Conservation (phyloP, 2,113 vertebrate species). For the Pygoscelis adeliae region DNA sequence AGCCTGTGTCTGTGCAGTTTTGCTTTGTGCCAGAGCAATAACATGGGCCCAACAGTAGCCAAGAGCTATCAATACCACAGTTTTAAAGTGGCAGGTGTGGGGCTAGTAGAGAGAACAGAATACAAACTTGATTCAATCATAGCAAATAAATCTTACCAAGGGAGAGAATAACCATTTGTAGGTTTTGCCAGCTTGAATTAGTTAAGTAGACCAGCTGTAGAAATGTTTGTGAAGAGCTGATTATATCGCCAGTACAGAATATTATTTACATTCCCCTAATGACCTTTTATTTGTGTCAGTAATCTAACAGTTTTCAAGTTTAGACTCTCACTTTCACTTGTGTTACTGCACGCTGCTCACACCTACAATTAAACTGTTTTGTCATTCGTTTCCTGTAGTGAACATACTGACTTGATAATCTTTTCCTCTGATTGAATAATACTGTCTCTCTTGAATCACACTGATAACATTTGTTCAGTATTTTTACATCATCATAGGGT, state of each 20-base stretch:
- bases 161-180: not conserved
- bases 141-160: not conserved
- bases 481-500: not conserved
- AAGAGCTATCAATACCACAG: not conserved
- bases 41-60: not conserved
- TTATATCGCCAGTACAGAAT: not conserved
- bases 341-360: not conserved
- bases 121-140: not conserved
- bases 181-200: not conserved
- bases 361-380: not conserved
- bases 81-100: not conserved
- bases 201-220: not conserved
- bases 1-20: not conserved
- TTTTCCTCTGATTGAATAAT: not conserved
- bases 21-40: not conserved
- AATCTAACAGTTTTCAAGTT: not conserved
- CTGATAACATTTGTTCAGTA: not conserved
- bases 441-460: not conserved
- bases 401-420: not conserved
- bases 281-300: not conserved
- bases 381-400: not conserved
- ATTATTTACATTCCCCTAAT: not conserved
- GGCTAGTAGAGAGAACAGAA: not conserved
- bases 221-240: not conserved
- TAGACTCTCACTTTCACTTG: not conserved